phyloP scores from a whole-genome alignment of 2,888 invertebrate species.

The Lithophane socia region DNA sequence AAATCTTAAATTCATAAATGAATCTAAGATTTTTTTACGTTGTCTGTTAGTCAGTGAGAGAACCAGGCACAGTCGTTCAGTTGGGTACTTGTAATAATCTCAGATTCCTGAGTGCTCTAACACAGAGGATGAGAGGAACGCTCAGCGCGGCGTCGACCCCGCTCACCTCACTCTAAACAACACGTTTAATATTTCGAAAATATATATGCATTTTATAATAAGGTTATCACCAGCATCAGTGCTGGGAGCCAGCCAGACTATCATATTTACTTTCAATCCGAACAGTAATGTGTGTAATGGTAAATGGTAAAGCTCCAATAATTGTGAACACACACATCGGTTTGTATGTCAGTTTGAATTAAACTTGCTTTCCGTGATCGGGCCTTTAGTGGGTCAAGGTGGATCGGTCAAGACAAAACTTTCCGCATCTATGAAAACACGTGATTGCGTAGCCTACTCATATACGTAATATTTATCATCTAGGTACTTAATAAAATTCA shows the following conservation, averaged over 20 bases:
- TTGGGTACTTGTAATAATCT: not conserved
- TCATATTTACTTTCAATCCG: not conserved
- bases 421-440: not conserved
- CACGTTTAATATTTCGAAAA: slow-evolving; percentile 18
- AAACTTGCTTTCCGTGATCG: not conserved
- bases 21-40: not conserved
- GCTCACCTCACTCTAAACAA: slow-evolving; percentile 13
- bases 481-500: no score
- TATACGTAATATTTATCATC: not conserved
- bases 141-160: slow-evolving; percentile 21
- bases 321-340: not conserved
- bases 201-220: slow-evolving; percentile 5
- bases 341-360: not conserved
- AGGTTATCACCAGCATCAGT: slow-evolving; percentile 6
- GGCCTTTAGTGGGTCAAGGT: not conserved
- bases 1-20: not conserved
- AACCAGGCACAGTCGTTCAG: not conserved
- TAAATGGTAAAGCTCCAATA: not conserved
- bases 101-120: not conserved
- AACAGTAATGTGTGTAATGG: no score
- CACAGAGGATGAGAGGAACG: not conserved
- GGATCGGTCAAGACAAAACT: not conserved
- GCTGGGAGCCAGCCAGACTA: not conserved
- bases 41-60: not conserved
- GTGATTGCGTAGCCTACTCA: not conserved